phyloP scores from a whole-genome alignment of 2,797 vertebrate species.

The Antennarius maculatus region DNA sequence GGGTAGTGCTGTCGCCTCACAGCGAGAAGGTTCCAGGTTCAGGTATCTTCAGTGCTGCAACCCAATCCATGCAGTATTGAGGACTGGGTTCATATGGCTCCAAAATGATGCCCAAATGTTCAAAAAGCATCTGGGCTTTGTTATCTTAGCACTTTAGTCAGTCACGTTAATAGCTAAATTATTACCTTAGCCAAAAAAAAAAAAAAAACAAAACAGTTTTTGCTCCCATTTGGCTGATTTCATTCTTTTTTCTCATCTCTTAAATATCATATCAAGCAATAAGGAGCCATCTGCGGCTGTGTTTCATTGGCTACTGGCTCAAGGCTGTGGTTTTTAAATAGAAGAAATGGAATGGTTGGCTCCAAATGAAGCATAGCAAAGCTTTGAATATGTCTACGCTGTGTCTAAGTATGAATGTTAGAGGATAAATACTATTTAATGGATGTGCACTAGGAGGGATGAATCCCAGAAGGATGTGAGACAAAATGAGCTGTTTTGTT shows the following conservation, averaged over 20 bases:
- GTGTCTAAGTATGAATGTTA: constrained; percentile 12
- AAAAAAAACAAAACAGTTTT: constrained; percentile 39
- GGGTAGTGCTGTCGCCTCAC: too few relatives aligned
- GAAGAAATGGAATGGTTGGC: constrained; percentile 45
- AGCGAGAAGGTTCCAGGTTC: too few relatives aligned
- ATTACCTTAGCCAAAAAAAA: constrained; percentile 12
- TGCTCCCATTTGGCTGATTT: constrained; percentile 65
- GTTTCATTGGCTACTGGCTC: constrained; percentile 59
- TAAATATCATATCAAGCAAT: constrained; percentile 70
- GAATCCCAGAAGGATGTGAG: neutral
- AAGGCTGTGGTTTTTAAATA: constrained; percentile 71
- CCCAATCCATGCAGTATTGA: constrained; percentile 44
- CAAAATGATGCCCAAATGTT: neutral
- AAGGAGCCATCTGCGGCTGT: constrained; percentile 75
- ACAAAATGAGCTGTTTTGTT: neutral
- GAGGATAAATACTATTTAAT: constrained; percentile 2
- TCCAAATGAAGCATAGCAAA: constrained; percentile 35
- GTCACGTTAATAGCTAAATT: constrained; percentile 33
- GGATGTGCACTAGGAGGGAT: neutral
- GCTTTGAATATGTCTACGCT: constrained; percentile 30
- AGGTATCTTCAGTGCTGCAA: constrained; percentile 39
- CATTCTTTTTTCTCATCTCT: constrained; percentile 37
- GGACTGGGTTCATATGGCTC: constrained; percentile 22
- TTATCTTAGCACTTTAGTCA: constrained; percentile 37
- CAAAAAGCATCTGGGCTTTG: constrained; percentile 18